Evolutionary conservation across 2,888 invertebrate species (phyloP), one percentile per base, ranked within the genome.

Genomic region (Ectemnius lituratus): DNA sequence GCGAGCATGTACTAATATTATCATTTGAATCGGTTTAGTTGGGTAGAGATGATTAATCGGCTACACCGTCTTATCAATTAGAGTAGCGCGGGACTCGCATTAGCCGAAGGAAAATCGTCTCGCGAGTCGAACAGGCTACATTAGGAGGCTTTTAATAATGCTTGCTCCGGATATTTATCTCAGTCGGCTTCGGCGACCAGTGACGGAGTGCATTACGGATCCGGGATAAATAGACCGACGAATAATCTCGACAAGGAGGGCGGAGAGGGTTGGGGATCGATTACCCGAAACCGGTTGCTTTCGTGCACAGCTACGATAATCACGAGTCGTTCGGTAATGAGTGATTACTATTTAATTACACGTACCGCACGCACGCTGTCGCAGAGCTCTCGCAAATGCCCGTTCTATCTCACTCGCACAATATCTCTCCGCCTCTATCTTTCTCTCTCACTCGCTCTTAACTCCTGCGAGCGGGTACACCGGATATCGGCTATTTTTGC

Each of bases 291-390:
- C 73, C 67, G 73, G 74, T 61, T 46, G 5, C 11, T 52, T 45
- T 20, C 62, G 23, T 28, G 49, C 4, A 13, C 57, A 45, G 8
- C 47, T 57, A 45, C 47, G 47, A 57, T 45, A 64, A 60, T 52
- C 52, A 63, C 76, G 84, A 83, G 73, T 78, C 74, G 70, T 45
- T 16, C 16, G 66, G 66, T 78, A 78, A 80, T 76, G 74, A 80
- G 70, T 70, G 76, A 83, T 82, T 75, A 73, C 68, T 70, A 71
- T 79, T 83, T 80, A 78, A 83, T 82, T 82, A 67, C 64, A 73
- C 58, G 62, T 14, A 13, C 13, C 45, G 68, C 62, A 60, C 46
- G 63, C 57, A 37, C 37, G 37, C 37, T 37, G 37, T 37, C 37
- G 11, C 5, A 37, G 37, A 37, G 8, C 11, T 6, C 37, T 37